These are phyloP conservation scores for Bubalus kerabau DNA, from an alignment of 2,113 vertebrate genomes.

Conservation along the genomic window DNA sequence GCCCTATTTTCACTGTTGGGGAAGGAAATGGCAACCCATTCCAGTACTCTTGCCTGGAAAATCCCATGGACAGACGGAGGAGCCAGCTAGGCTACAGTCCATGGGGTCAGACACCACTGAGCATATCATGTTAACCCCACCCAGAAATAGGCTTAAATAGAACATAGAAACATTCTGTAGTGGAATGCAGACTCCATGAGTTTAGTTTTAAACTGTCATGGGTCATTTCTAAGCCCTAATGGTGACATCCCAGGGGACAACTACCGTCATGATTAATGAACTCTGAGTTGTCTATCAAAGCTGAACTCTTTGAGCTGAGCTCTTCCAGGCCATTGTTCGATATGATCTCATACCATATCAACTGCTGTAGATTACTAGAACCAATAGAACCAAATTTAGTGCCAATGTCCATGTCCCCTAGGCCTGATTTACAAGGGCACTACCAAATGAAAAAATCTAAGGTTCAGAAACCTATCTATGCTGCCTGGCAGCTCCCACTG, in stretches of 20 bases:
- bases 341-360: background rate
- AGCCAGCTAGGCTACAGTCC: background rate
- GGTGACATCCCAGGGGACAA: background rate
- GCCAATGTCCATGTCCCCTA: background rate
- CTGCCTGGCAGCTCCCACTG: background rate
- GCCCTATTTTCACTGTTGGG: background rate
- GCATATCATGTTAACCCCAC: background rate
- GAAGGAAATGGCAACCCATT: background rate
- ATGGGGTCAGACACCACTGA: accelerated
- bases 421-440: background rate
- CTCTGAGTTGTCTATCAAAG: background rate
- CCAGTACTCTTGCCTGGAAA: background rate
- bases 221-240: background rate
- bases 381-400: background rate
- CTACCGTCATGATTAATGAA: background rate
- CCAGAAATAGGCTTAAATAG: background rate
- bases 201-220: background rate
- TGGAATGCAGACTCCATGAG: background rate
- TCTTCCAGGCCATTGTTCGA: background rate
- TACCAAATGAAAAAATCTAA: background rate
- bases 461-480: background rate
- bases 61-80: background rate
- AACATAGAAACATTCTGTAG: background rate
- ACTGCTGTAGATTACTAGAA: background rate
- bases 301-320: background rate